A percentile compares a stretch with the other conserved stretches of the same genome.
Conservation (phyloP, 2,888 invertebrate genomes). For the Eustalomyia histrio region DNA sequence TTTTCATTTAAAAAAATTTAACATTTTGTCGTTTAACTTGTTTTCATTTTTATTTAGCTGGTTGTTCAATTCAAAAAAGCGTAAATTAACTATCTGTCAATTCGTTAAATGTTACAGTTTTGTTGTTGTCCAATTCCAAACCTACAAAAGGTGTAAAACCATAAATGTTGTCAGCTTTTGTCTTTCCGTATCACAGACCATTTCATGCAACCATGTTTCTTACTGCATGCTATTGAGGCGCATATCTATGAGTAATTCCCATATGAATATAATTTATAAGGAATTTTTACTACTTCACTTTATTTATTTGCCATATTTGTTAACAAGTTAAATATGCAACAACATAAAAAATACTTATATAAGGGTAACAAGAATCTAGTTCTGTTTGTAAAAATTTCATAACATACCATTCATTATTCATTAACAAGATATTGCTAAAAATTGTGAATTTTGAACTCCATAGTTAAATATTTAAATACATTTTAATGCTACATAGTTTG, state of each 20-base stretch:
- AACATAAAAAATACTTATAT: conserved; percentile 23
- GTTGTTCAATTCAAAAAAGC: conserved; percentile 50
- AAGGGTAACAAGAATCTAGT: conserved; percentile 40
- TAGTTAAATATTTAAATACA: not conserved
- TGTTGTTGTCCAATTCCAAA: conserved; percentile 49
- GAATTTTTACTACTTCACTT: conserved; percentile 40
- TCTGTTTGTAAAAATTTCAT: conserved; percentile 27
- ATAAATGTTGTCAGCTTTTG: conserved; percentile 64
- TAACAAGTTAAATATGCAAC: conserved; percentile 31
- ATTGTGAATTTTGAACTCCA: not conserved
- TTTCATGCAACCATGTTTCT: not conserved
- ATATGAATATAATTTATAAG: conserved; percentile 45
- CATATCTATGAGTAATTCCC: conserved; percentile 60
- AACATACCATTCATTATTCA: conserved; percentile 47
- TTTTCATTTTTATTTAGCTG: conserved; percentile 4
- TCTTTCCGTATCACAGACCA: too few species aligned
- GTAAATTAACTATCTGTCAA: conserved; percentile 65
- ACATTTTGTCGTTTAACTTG: not conserved
- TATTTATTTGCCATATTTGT: conserved; percentile 47
- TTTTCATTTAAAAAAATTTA: not conserved
- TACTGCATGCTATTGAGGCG: not conserved
- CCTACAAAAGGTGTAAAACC: conserved; percentile 63
- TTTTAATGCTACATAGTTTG: not conserved
- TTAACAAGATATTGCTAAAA: conserved; percentile 25
- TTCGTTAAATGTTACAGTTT: conserved; percentile 64